A percentile compares a stretch with the other conserved stretches of the same genome.
Evolutionary conservation across 2,113 vertebrate species (phyloP).

Genomic region (Bagarius yarrelli): DNA sequence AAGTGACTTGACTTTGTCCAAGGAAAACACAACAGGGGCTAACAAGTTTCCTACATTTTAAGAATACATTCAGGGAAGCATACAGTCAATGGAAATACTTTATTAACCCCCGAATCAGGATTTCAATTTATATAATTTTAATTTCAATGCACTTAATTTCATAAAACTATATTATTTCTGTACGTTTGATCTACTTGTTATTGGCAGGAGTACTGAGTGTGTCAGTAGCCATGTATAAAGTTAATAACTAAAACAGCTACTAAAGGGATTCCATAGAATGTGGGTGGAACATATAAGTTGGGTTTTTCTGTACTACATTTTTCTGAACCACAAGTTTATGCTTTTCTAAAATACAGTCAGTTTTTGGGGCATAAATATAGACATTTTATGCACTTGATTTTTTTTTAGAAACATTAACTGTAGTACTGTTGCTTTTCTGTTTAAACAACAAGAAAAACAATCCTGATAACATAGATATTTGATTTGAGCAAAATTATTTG

Average conservation of each 20-base stretch:
- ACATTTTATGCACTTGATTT: no score
- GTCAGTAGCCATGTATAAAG: slow-evolving; percentile 31
- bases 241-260: slow-evolving; percentile 39
- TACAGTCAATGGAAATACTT: slow-evolving; percentile 8
- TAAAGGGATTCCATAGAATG: slow-evolving; percentile 43
- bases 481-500: not conserved
- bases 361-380: no score
- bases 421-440: slow-evolving; percentile 35
- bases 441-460: slow-evolving; percentile 16
- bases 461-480: not conserved
- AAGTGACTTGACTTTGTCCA: no score
- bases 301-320: no score
- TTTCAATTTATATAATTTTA: slow-evolving; percentile 1
- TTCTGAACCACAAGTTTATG: no score
- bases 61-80: slow-evolving; percentile 1
- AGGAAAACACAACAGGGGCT: not conserved
- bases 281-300: slow-evolving; percentile 24
- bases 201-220: slow-evolving; percentile 25
- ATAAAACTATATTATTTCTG: no score
- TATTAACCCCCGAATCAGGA: not conserved
- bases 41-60: not conserved
- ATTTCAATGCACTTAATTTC: not conserved
- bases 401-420: no score
- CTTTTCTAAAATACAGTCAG: no score
- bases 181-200: slow-evolving; percentile 25